phyloP scores from a whole-genome alignment of 2,113 vertebrate species.

The Vicugna pacos region DNA sequence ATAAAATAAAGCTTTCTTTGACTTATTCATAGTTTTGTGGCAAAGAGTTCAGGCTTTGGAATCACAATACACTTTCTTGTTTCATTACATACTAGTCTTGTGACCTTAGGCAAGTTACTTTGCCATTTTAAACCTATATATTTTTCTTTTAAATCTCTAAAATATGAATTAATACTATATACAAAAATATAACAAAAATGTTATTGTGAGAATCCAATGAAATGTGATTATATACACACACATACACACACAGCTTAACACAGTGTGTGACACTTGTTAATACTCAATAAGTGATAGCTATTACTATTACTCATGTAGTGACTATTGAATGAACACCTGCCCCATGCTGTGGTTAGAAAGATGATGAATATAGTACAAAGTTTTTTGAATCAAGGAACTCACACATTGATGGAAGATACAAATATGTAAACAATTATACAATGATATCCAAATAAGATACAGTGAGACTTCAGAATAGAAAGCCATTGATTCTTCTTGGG shows the following conservation, averaged over 20 bases:
- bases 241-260: background rate
- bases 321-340: background rate
- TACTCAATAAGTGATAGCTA: background rate
- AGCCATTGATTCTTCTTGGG: background rate
- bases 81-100: background rate
- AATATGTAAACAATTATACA: background rate
- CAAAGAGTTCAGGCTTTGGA: constrained; percentile 30
- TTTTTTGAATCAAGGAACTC: background rate
- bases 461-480: background rate
- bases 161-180: constrained; percentile 13
- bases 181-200: background rate
- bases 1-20: background rate
- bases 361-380: background rate
- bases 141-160: background rate
- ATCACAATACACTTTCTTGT: background rate
- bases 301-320: constrained; percentile 10
- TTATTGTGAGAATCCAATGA: background rate
- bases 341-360: background rate
- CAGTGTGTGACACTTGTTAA: background rate
- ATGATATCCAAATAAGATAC: background rate
- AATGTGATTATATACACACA: background rate
- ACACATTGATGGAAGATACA: background rate
- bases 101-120: background rate
- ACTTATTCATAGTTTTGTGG: background rate
- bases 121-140: background rate